Evolutionary conservation across 2,888 invertebrate species (phyloP).

Genomic region (Plemyria rubiginata): DNA sequence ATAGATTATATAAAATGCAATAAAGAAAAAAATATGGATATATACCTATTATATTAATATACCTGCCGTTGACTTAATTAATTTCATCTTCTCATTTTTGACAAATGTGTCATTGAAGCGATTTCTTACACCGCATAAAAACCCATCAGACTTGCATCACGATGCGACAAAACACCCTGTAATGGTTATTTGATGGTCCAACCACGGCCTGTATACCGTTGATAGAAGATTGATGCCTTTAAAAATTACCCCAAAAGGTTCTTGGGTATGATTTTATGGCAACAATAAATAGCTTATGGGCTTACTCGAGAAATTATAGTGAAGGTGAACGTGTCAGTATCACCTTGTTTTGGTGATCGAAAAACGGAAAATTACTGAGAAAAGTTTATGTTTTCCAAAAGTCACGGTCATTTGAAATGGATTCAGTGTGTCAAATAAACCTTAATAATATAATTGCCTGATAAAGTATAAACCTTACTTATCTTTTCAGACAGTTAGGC

Average conservation of each 20-base stretch:
- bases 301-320: conserved; percentile 22
- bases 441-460: no score
- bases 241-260: conserved; percentile 50
- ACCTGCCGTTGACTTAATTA: no score
- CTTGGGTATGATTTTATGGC: conserved; percentile 23
- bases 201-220: conserved; percentile 46
- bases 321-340: conserved; percentile 17
- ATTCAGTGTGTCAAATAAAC: no score
- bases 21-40: no score
- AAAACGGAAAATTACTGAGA: not conserved
- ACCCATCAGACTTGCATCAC: conserved; percentile 22
- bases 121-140: conserved; percentile 25
- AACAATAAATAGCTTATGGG: conserved; percentile 33
- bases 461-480: no score
- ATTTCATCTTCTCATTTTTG: no score
- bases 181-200: conserved; percentile 65
- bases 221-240: conserved; percentile 65
- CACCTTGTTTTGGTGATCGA: conserved; percentile 16
- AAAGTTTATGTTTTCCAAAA: not conserved
- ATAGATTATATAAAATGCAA: no score
- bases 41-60: no score
- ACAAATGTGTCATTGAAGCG: not conserved
- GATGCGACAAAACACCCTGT: conserved; percentile 43
- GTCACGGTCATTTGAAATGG: not conserved
- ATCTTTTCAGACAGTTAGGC: no score